These are phyloP conservation scores for Chymomyza fuscimana DNA, from an alignment of 2,888 invertebrate species.

Conservation along the genomic window DNA sequence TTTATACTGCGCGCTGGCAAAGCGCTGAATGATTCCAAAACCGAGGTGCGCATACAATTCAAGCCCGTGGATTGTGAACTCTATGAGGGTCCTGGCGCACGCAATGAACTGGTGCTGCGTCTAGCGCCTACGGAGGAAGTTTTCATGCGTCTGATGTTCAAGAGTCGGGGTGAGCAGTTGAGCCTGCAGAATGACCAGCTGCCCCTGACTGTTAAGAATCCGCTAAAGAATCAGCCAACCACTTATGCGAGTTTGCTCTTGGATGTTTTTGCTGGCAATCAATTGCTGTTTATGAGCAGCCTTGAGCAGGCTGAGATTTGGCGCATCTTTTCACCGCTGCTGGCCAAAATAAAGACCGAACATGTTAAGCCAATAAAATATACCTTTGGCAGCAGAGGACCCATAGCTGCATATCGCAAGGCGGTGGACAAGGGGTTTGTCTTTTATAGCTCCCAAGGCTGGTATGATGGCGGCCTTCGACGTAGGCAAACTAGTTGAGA, in stretches of 20 bases:
- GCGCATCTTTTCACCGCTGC: constrained; percentile 58
- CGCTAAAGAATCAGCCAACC: background rate
- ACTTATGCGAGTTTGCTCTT: constrained; percentile 38
- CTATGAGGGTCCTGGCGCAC: constrained; percentile 13
- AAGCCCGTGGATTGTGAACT: constrained; percentile 43
- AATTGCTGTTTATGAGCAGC: constrained; percentile 63
- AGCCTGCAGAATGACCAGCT: constrained; percentile 44
- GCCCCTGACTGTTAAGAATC: constrained; percentile 34
- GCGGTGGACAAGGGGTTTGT: constrained; percentile 49
- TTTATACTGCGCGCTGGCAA: constrained; percentile 58
- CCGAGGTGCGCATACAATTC: constrained; percentile 57
- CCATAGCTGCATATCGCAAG: constrained; percentile 47
- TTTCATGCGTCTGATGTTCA: constrained; percentile 59
- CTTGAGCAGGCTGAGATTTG: constrained; percentile 64
- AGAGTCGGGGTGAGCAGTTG: constrained; percentile 40
- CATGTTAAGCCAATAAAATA: constrained; percentile 46
- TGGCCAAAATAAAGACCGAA: constrained; percentile 46
- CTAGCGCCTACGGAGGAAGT: constrained; percentile 49
- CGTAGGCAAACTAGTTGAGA: background rate
- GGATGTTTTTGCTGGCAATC: constrained; percentile 53
- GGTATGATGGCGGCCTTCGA: background rate
- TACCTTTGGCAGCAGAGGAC: constrained; percentile 51
- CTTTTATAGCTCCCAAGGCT: constrained; percentile 39
- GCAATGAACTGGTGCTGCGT: constrained; percentile 54
- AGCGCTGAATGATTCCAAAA: constrained; percentile 54